Conservation (phyloP, 1,140 invertebrate species). For the Lethocerus indicus region DNA sequence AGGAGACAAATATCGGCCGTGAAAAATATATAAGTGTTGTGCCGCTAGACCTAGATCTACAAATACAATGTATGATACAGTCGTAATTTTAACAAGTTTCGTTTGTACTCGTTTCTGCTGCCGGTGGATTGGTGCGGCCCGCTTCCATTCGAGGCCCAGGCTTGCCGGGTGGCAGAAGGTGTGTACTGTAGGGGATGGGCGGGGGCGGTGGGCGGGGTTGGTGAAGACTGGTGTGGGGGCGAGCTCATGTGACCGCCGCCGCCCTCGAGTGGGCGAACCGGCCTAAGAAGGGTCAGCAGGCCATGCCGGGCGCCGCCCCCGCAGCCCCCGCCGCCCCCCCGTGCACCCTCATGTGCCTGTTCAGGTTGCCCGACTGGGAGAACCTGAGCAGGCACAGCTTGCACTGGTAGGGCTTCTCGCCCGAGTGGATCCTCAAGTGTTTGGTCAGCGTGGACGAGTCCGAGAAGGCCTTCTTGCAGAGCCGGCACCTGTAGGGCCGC, state of each 20-base stretch:
- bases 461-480: conserved; percentile 64
- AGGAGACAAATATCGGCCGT: too few species aligned
- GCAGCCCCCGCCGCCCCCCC: conserved; percentile 34
- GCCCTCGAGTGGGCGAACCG: not conserved
- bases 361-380: conserved; percentile 95
- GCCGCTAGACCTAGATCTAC: too few species aligned
- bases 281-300: conserved; percentile 28
- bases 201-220: too few species aligned
- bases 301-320: too few species aligned
- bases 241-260: not conserved
- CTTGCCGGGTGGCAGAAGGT: too few species aligned
- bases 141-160: too few species aligned
- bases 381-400: conserved; percentile 75
- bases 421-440: conserved; percentile 88
- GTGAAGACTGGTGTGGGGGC: not conserved
- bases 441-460: conserved; percentile 90
- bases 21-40: too few species aligned
- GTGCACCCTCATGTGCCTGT: conserved; percentile 97
- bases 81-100: too few species aligned
- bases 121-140: too few species aligned
- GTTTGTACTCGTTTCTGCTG: too few species aligned
- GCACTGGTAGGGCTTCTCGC: conserved; percentile 80
- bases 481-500: conserved; percentile 61
- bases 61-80: too few species aligned
- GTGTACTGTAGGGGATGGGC: too few species aligned